Evolutionary conservation across 2,888 invertebrate species (phyloP).

Genomic region (Hipparchia sbordonii): DNA sequence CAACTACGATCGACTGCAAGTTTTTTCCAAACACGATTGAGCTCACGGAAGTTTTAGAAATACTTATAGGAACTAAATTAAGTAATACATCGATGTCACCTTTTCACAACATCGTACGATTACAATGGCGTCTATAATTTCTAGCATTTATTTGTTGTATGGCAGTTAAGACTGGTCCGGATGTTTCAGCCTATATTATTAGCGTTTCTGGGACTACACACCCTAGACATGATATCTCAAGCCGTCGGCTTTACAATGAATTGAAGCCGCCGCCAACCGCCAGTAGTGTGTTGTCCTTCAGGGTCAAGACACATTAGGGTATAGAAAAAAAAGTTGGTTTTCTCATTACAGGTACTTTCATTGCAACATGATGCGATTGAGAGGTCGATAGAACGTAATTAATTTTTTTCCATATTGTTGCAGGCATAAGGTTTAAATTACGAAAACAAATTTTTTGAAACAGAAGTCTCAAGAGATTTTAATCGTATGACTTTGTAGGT

Average conservation of each 20-base stretch:
- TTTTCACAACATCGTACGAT: conserved; percentile 31
- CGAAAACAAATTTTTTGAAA: no score
- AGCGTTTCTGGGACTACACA: no score
- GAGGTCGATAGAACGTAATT: no score
- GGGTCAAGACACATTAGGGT: neutral
- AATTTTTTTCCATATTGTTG: no score
- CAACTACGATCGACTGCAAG: neutral
- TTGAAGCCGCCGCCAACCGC: no score
- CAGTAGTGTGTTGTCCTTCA: neutral
- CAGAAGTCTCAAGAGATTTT: no score
- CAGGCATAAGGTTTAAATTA: no score
- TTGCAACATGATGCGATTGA: neutral
- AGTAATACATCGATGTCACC: conserved; percentile 27
- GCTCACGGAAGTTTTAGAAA: conserved; percentile 30
- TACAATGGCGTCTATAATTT: conserved; percentile 2
- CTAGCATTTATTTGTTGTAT: conserved; percentile 21
- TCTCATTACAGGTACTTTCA: neutral
- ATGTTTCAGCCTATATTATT: conserved; percentile 19
- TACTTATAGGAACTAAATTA: conserved; percentile 39
- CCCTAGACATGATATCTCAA: neutral
- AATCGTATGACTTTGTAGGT: no score
- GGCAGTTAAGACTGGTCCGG: conserved; percentile 37
- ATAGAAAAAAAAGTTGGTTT: neutral
- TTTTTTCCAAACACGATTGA: conserved; percentile 13
- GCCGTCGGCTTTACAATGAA: neutral